Evolutionary conservation across 2,888 invertebrate genomes (phyloP), one percentile per base, ranked within the genome.

Genomic region (Nudaria mundana): DNA sequence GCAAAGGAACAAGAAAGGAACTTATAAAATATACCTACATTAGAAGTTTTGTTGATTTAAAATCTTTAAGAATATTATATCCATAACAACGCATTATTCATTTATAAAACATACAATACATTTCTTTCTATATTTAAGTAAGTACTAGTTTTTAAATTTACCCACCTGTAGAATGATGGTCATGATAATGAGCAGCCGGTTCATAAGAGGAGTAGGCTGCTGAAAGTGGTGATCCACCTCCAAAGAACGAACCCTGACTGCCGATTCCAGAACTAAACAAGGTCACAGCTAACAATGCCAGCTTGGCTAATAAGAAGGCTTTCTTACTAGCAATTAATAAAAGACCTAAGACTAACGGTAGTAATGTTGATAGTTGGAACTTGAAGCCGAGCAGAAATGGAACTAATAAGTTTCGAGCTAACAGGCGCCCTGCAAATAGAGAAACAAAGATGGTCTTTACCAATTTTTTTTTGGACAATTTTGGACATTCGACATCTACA

Each of bases 361-460:
- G 79, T 42, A 96, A 71, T 0, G 94, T 93, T 1, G 93, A 91
- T 28, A 95, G 79, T 65, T 94, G 95, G 66, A 96, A 94, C 78
- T 95, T 95, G 53, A 95, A 91, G 5, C 95, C 95, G 7, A 95
- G 86, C 1, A 96, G 88, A 58, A 95, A 91, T 14, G 95, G 95
- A 11, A 96, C 81, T n/a, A 95, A 63, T 38, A 95, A 91, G 49
- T 94, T 93, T 52, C 93, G 90, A 35, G 95, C 90, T 46, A 95
- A 65, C 15, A 94, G 78, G 11, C 93, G 92, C 51, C 93, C 95
- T 95, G 90, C 48, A 92, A 92, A 44, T 5, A 37, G 48, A 13
- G 44, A 40, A 24, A 10, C 36, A 32, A 40, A 11, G 10, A 5
- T 5, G 20, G 2, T 24, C 11, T 11, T n/a, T n/a, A n/a, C n/a